Base-by-base conservation (phyloP, 1,140 invertebrate species). In the Drosophila ironensis region DNA sequence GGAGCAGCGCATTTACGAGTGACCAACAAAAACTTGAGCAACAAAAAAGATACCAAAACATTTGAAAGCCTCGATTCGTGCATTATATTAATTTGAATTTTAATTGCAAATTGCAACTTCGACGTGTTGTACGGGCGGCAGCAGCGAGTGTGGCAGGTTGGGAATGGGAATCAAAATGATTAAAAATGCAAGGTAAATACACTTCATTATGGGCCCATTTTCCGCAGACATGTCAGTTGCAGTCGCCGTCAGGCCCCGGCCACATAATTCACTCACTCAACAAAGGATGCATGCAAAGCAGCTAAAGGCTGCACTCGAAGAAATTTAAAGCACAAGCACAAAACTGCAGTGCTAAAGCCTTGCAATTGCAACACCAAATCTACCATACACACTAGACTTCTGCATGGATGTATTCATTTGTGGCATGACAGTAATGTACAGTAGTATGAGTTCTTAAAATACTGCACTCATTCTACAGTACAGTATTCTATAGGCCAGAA, bases 161-260 rank as follows among this genome's bases (percentile, higher is more conserved):
- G 12, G 4, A 24, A 35, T 54, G 56, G 35, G 35, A 24, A 41
- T 28, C 16, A 35, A 44, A 22, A 40, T 70, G 77, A 66, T 82
- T 82, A 86, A 59, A 73, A 59, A 82, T 82, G 78, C 80, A 67
- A 53, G 52, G 57, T 66, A 74, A 82, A 82, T 82, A 86, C 80
- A 64, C 80, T 86, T 82, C 78, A 82, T 82, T 82, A 82, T 66
- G 57, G 73, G 78, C 63, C 78, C 78, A 86, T 82, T 82, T 86
- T 78, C 69, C 47, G 42, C 56, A 30, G 47, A 50, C 61, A 54
- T 68, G 78, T 82, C 68, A 44, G 38, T 52, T 45, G 42, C 19
- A 56, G 48, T 70, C 44, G 24, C 66, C 72, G 52, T 77, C 72
- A 73, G 56, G 63, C 57, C 53, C 30, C 22, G 77, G 42, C 38